These are phyloP conservation scores for Deroptyus accipitrinus DNA, from an alignment of 2,113 vertebrate species.

Conservation along the genomic window DNA sequence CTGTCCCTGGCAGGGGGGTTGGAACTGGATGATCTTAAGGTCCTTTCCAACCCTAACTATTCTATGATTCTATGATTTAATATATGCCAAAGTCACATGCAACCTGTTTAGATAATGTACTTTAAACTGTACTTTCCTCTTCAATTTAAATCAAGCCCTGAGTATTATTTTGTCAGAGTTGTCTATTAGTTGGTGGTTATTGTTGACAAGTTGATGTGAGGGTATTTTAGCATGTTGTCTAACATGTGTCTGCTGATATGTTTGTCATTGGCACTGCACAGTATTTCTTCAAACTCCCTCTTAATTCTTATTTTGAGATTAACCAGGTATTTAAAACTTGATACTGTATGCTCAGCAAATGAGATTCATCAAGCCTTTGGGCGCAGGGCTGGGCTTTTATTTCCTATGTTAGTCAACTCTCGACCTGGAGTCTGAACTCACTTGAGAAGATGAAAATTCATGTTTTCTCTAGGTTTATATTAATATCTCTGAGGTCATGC, in stretches of 20 bases:
- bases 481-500: not conserved
- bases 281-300: not conserved
- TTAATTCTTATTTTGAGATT: not conserved
- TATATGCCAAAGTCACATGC: not conserved
- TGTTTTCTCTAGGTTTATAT: not conserved
- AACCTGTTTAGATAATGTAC: not conserved
- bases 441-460: not conserved
- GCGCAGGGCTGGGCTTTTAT: not conserved
- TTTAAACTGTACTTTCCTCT: not conserved
- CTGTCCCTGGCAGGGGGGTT: too few species aligned
- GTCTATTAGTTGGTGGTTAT: not conserved
- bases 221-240: not conserved
- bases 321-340: not conserved
- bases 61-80: not conserved
- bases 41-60: too few species aligned
- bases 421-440: not conserved
- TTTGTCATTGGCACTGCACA: not conserved
- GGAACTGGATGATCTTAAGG: too few species aligned
- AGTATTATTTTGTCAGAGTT: not conserved
- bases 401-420: not conserved
- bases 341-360: not conserved
- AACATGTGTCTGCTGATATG: not conserved
- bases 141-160: not conserved
- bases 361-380: not conserved
- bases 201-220: not conserved